Conservation (phyloP, 2,888 invertebrate genomes). For the Hoplodrina blanda region DNA sequence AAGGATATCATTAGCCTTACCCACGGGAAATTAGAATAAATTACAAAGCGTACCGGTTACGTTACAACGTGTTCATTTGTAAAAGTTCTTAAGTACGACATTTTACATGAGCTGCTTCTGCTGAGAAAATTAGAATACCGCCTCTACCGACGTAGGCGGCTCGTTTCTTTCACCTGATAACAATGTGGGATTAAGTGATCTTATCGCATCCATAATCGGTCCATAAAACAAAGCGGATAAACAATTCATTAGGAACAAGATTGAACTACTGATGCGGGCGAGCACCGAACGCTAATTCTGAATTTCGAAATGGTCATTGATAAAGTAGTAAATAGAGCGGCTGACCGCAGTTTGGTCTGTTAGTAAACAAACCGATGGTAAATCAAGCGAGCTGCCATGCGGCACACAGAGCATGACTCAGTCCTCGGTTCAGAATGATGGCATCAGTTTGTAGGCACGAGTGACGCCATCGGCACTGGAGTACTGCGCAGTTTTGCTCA, state of each 20-base stretch:
- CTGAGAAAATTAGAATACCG: constrained; percentile 56
- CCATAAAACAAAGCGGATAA: constrained; percentile 40
- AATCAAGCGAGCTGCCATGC: constrained; percentile 61
- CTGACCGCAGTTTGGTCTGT: constrained; percentile 59
- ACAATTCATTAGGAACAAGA: constrained; percentile 39
- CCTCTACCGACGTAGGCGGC: constrained; percentile 23
- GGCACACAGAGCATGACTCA: constrained; percentile 72
- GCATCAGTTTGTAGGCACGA: constrained; percentile 71
- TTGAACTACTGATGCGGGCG: constrained; percentile 17
- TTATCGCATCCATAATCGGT: constrained; percentile 36
- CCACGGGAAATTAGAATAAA: constrained; percentile 86
- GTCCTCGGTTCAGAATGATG: constrained; percentile 78
- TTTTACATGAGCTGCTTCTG: constrained; percentile 46
- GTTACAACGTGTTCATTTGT: constrained; percentile 61
- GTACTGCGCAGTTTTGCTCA: constrained; percentile 68
- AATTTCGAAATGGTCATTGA: constrained; percentile 43
- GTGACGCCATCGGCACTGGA: constrained; percentile 65
- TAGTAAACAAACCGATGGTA: constrained; percentile 80
- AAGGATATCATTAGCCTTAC: constrained; percentile 81
- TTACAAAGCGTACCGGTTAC: constrained; percentile 73
- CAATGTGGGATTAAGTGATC: constrained; percentile 34
- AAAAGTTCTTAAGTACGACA: constrained; percentile 51
- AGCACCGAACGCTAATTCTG: constrained; percentile 16
- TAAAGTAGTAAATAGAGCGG: constrained; percentile 34
- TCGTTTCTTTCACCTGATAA: constrained; percentile 44